Evolutionary conservation across 2,113 vertebrate genomes (phyloP), one percentile per base, ranked within the genome.

Genomic region (Macaca mulatta): DNA sequence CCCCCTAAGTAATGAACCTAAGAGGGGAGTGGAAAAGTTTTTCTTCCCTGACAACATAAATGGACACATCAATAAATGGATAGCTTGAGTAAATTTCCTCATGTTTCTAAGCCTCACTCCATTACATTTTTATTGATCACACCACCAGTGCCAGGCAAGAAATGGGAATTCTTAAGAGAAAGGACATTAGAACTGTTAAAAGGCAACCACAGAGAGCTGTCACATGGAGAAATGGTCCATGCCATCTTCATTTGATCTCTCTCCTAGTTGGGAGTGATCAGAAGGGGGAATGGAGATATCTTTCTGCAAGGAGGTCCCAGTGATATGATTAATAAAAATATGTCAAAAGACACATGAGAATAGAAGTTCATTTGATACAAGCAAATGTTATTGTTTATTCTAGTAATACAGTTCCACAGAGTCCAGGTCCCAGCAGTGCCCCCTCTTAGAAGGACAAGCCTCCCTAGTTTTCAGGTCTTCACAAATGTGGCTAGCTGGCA

Each of bases 41-140:
- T 93, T 90, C 48, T 9, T 96, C 55, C 35, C 22, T n/a, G 38
- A 94, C 48, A 91, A 81, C 43, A 22, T 82, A 92, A 91, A 92
- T 81, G 74, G 94, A 86, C 79, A 72, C 50, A 92, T 89, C 74
- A 78, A 70, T 91, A 93, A 82, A 88, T 64, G 64, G 27, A 64
- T 14, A 94, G 52, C 50, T 90, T 95, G 50, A 77, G 25, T 93
- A 96, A 87, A 81, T 95, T 77, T 77, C 86, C 67, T 94, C 30
- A 70, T 94, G 67, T 50, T 94, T 97, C 89, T 88, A 75, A 78
- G 88, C 30, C 50, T 90, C 50, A 61, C 3, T 75, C 50, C 57
- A 96, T 87, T 93, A 89, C 74, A 79, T 83, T 45, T 89, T 86
- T 87, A 96, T 97, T 95, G 80, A 94, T 87, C 80, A 80, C 6